Base-by-base conservation (phyloP, 2,888 invertebrate species). In the Spialia ferax region DNA sequence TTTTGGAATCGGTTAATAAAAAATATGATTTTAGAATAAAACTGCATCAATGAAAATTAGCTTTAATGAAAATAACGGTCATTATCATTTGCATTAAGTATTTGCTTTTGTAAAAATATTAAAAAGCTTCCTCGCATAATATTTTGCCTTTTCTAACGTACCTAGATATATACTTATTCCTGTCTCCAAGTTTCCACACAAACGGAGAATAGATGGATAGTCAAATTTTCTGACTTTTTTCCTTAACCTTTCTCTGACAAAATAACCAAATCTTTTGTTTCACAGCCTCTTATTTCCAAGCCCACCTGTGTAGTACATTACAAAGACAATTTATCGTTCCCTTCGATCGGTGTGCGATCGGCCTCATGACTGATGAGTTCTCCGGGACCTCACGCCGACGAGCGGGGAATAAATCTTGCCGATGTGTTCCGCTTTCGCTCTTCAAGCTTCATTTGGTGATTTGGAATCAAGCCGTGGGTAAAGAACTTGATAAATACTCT, bases 301-400 rank as follows among this genome's bases (percentile, higher is more conserved):
- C 45, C 45, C 59, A 45, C 59, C 42, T 13, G 55, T 68, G 42
- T 67, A 56, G 42, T 67, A 59, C 35, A 32, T 69, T 68, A 65
- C 56, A 63, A 65, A 71, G 69, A 74, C 73, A 73, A 74, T 75
- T 70, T 73, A 74, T 74, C 38, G 38, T 38, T 71, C 59, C 67
- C 26, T 64, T 50, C 61, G 73, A 68, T 68, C 63, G 68, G 35
- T 35, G 11, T 35, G 13, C 35, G 35, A 35, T 11, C 2, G 35
- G 11, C 10, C 35, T 10, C 35, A 35, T 35, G 35, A 35, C 11
- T 35, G 35, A 35, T 35, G 35, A 35, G 35, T 11, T 35, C 11
- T 13, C 35, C 35, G 35, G 35, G 35, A 13, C 35, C 35, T 35
- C 13, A 35, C 45, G 11, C 0, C 45, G 15, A n/a, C 22, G 23